phyloP scores from a whole-genome alignment of 2,888 invertebrate species.

The Lepidochitona cinerea region DNA sequence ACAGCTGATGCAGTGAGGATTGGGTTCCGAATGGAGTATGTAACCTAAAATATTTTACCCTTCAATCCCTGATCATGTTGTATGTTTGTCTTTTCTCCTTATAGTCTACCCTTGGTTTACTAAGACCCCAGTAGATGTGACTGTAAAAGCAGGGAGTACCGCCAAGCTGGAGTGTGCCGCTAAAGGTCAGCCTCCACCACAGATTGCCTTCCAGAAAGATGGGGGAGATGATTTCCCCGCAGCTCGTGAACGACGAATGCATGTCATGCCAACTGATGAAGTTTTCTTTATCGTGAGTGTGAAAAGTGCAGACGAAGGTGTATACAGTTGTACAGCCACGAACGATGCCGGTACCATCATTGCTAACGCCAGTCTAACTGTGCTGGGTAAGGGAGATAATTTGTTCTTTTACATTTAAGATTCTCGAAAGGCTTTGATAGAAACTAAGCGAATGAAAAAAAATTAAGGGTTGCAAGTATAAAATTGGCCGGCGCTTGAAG shows the following conservation, averaged over 20 bases:
- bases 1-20: too few species aligned
- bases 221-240: slow-evolving; percentile 84
- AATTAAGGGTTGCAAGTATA: too few species aligned
- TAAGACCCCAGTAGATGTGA: slow-evolving; percentile 87
- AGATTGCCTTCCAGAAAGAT: slow-evolving; percentile 69
- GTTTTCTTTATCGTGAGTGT: slow-evolving; percentile 94
- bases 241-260: slow-evolving; percentile 91
- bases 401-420: too few species aligned
- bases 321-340: slow-evolving; percentile 93
- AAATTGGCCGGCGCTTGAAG: too few species aligned
- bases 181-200: slow-evolving; percentile 86
- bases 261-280: slow-evolving; percentile 92
- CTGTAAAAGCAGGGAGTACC: slow-evolving; percentile 86
- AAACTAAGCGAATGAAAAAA: too few species aligned
- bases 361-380: slow-evolving; percentile 88
- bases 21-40: too few species aligned
- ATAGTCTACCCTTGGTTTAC: slow-evolving; percentile 88
- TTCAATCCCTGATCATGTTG: too few species aligned
- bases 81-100: slow-evolving; percentile 42
- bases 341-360: slow-evolving; percentile 90
- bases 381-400: slow-evolving; percentile 74
- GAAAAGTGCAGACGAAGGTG: slow-evolving; percentile 88
- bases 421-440: too few species aligned
- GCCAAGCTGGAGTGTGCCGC: slow-evolving; percentile 94
- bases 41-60: too few species aligned